Evolutionary conservation across 2,888 invertebrate genomes (phyloP), one percentile per base, ranked within the genome.

Genomic region (Leptogaster cylindrica): DNA sequence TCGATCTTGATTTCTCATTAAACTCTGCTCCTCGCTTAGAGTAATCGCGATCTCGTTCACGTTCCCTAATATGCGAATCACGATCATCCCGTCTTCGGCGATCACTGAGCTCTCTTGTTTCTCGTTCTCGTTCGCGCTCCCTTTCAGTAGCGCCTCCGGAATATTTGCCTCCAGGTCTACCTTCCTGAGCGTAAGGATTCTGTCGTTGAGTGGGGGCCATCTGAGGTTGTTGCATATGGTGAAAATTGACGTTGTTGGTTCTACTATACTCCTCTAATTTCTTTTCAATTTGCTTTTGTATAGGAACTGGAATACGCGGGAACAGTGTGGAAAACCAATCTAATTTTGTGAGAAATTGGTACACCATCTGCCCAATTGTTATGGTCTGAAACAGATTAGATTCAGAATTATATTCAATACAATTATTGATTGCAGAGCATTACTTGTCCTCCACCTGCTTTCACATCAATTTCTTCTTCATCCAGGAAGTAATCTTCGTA

Each of bases 281-380:
- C 74, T 88, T 88, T 76, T 95, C 95, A 72, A 96, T 88, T 79
- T 90, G 91, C 80, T 96, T 96, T 82, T 93, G 91, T 75, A 98
- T 97, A 20, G 98, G 97, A 68, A 99, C 98, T 0, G 99, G 99
- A 79, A 99, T 98, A 73, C 99, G 86, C 0, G 99, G 99, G 79
- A 99, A 99, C 14, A 99, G 84, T 0, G 99, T 99, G 41, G 95
- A 94, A 83, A 97, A 99, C 98, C 99, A 99, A 79, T 99, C 99
- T 67, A 99, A 84, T 79, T 98, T 97, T 68, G 93, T 90, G 64
- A 98, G 85, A 87, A 95, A 95, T 79, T 95, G 95, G 41, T 95
- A 87, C 12, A 93, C 85, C 83, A 98, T 90, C 73, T 93, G 92
- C 0, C 99, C 99, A 67, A 99, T 91, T 18, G 91, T 91, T 85